phyloP scores from a whole-genome alignment of 1,140 invertebrate genomes.

The Euura saliciscinereae region DNA sequence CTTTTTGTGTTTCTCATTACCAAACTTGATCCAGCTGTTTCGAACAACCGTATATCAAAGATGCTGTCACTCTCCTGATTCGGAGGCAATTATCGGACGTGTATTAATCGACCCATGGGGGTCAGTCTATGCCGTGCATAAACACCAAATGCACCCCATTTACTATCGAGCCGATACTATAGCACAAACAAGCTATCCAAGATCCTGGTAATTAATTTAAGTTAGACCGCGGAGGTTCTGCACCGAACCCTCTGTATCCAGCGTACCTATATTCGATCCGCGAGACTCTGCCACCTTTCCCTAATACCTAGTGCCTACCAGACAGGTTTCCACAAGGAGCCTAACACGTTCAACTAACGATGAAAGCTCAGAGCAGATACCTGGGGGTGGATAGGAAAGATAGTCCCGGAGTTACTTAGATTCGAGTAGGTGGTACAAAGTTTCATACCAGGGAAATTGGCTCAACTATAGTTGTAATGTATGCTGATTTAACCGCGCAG shows the following conservation, averaged over 20 bases:
- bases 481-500: too few species aligned
- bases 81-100: not conserved
- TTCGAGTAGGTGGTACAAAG: not conserved
- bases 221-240: not conserved
- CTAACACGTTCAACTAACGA: too few species aligned
- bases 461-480: not conserved
- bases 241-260: not conserved
- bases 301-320: not conserved
- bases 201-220: slow-evolving; percentile 3
- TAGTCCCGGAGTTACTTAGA: too few species aligned
- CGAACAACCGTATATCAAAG: too few species aligned
- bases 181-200: slow-evolving; percentile 1
- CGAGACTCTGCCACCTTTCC: not conserved
- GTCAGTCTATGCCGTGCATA: not conserved
- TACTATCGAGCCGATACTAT: not conserved
- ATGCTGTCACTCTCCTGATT: too few species aligned
- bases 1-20: too few species aligned
- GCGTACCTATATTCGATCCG: not conserved
- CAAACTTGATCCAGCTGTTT: too few species aligned
- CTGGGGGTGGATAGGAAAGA: too few species aligned
- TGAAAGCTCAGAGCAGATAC: too few species aligned
- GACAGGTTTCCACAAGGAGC: not conserved
- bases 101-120: too few species aligned
- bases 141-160: too few species aligned
- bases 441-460: not conserved